Conservation (phyloP, 92 coral and sea anemone genomes). For the Micromussa lordhowensis region DNA sequence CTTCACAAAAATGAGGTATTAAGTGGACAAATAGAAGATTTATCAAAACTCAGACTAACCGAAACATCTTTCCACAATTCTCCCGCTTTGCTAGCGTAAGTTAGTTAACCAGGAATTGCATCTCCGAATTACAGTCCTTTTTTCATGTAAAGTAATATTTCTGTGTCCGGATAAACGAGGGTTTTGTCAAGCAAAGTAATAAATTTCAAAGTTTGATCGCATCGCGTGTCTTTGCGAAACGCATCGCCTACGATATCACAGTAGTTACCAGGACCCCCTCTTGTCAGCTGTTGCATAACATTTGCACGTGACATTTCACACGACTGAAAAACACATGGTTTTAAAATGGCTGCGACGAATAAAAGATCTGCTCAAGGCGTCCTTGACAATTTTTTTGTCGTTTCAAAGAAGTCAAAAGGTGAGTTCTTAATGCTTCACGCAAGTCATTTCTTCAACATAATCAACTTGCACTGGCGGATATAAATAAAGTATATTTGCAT, state of each 20-base stretch:
- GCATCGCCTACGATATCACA: slow-evolving; percentile 8
- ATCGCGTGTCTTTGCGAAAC: slow-evolving; percentile 16
- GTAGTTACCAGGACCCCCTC: slow-evolving; percentile 12
- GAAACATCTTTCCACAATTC: slow-evolving; percentile 18
- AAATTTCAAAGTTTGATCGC: slow-evolving; percentile 15
- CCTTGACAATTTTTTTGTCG: slow-evolving; percentile 35
- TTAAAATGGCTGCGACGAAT: slow-evolving; percentile 19
- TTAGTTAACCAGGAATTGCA: slow-evolving; percentile 9
- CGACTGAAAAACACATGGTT: slow-evolving; percentile 26
- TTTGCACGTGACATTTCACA: slow-evolving; percentile 18
- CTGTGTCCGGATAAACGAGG: slow-evolving; percentile 6
- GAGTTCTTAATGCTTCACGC: slow-evolving; percentile 28
- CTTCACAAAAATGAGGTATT: slow-evolving; percentile 25
- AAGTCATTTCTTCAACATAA: neutral
- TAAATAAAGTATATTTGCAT: slow-evolving; percentile 27
- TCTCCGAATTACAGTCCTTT: slow-evolving; percentile 6
- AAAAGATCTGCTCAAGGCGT: slow-evolving; percentile 29
- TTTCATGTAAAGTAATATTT: slow-evolving; percentile 13
- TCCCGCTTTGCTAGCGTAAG: slow-evolving; percentile 17
- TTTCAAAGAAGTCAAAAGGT: slow-evolving; percentile 45
- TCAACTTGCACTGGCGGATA: neutral
- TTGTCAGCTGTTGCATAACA: slow-evolving; percentile 1
- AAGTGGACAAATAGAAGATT: slow-evolving; percentile 5
- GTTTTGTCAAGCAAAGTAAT: slow-evolving; percentile 23
- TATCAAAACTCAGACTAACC: slow-evolving; percentile 20